A percentile compares a stretch with the other conserved stretches of the same genome.
These are phyloP conservation scores for Elysia crispata DNA, from an alignment of 2,888 invertebrate species.

Conservation along the genomic window DNA sequence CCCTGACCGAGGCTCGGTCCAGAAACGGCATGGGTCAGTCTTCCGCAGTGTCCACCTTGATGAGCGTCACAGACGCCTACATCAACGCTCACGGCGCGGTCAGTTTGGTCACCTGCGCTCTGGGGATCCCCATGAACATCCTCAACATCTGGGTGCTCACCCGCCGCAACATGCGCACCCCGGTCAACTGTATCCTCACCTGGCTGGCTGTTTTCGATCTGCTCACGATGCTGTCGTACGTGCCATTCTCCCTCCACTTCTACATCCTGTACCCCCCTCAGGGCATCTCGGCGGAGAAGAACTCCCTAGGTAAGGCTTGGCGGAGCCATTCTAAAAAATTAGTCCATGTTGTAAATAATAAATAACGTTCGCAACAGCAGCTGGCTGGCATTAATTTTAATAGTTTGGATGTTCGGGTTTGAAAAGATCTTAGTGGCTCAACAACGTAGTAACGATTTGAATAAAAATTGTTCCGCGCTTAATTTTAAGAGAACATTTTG, in stretches of 20 bases:
- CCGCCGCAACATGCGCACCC: conserved; percentile 90
- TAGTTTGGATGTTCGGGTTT: no score
- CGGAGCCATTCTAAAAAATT: conserved; percentile 72
- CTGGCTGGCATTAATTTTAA: no score
- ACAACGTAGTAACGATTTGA: no score
- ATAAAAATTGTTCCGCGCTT: no score
- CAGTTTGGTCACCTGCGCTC: conserved; percentile 90
- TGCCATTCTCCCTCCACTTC: conserved; percentile 89
- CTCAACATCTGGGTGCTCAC: conserved; percentile 91
- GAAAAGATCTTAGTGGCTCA: no score
- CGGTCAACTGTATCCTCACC: conserved; percentile 93
- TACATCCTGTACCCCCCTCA: conserved; percentile 62
- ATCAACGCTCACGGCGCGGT: conserved; percentile 87
- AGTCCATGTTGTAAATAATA: no score
- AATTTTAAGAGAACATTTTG: no score
- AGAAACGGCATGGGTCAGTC: neutral
- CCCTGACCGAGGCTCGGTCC: neutral
- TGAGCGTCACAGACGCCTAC: conserved; percentile 57
- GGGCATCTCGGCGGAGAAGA: conserved; percentile 62
- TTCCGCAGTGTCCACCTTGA: conserved; percentile 32
- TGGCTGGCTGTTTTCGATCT: conserved; percentile 91
- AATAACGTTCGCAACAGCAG: no score
- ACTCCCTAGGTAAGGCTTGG: conserved; percentile 65
- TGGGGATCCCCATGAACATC: conserved; percentile 92
- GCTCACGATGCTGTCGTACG: conserved; percentile 93